phyloP scores from a whole-genome alignment of 2,113 vertebrate species.

The Ranitomeya variabilis region DNA sequence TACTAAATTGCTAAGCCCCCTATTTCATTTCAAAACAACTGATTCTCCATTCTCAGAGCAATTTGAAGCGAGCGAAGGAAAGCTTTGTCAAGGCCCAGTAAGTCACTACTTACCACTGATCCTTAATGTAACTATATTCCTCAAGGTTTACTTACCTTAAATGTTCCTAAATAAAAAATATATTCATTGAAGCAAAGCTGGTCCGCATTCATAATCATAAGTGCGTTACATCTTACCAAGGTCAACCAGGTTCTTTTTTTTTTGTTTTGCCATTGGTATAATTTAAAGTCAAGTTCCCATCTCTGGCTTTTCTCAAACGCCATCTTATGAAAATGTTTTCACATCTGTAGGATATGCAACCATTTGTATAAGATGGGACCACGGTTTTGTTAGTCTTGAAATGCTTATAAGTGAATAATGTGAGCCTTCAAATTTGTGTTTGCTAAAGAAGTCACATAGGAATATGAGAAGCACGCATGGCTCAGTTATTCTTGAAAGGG shows the following conservation, averaged over 20 bases:
- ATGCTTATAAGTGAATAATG: constrained; percentile 46
- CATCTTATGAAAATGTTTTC: constrained; percentile 52
- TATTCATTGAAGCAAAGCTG: constrained; percentile 21
- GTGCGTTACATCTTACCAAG: constrained; percentile 45
- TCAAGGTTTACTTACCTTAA: constrained; percentile 43
- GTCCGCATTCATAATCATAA: not conserved
- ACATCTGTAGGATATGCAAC: constrained; percentile 52
- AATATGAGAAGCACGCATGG: constrained; percentile 28
- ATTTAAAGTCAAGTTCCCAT: not conserved
- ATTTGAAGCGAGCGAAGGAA: constrained; percentile 39
- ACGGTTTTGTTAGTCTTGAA: constrained; percentile 44
- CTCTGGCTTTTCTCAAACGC: constrained; percentile 45
- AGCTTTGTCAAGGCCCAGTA: constrained; percentile 45
- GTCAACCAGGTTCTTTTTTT: not conserved
- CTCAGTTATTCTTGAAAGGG: not conserved
- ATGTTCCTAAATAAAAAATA: constrained; percentile 29
- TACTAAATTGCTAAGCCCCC: constrained; percentile 57
- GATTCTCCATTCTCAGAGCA: constrained; percentile 48
- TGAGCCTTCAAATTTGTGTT: constrained; percentile 30
- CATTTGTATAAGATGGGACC: constrained; percentile 34
- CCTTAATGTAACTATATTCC: constrained; percentile 39
- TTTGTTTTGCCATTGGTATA: constrained; percentile 17
- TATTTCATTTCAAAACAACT: constrained; percentile 58
- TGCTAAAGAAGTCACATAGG: constrained; percentile 23
- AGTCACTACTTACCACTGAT: constrained; percentile 30